A percentile compares a stretch with the other conserved stretches of the same genome.
Evolutionary conservation across 2,113 vertebrate species (phyloP).

Genomic region (Fregetta grallaria): DNA sequence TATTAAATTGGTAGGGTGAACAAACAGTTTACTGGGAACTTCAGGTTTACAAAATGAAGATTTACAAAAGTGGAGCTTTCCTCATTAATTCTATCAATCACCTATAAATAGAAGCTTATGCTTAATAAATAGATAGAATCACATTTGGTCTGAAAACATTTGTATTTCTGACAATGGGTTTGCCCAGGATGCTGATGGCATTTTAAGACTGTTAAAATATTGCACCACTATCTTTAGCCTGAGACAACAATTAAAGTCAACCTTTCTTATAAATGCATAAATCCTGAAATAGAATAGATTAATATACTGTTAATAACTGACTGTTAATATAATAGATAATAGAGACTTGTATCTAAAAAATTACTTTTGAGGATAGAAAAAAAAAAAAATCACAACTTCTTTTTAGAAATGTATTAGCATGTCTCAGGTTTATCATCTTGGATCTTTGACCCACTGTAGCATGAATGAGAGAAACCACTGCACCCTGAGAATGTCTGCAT

Average conservation of each 20-base stretch:
- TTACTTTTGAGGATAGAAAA: not conserved
- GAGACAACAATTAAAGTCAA: not conserved
- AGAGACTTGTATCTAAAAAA: not conserved
- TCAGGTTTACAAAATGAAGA: slow-evolving; percentile 13
- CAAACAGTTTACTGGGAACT: slow-evolving; percentile 46
- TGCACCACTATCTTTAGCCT: not conserved
- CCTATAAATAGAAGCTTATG: slow-evolving; percentile 13
- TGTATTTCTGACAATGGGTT: not conserved
- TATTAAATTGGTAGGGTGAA: slow-evolving; percentile 31
- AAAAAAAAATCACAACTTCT: not conserved
- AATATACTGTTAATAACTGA: not conserved
- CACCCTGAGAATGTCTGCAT: not conserved
- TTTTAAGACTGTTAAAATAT: not conserved
- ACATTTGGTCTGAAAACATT: not conserved
- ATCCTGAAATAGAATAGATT: not conserved
- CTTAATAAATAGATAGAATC: not conserved
- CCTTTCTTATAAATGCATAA: not conserved
- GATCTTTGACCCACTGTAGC: not conserved
- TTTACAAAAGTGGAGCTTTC: not conserved
- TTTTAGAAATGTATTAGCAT: not conserved
- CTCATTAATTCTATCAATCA: slow-evolving; percentile 24
- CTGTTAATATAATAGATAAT: not conserved
- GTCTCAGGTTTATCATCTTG: not conserved
- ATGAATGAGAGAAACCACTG: not conserved
- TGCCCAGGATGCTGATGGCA: not conserved